A percentile compares a stretch with the other conserved stretches of the same genome.
Evolutionary conservation across 2,113 vertebrate genomes (phyloP).

Genomic region (Caloenas nicobarica): DNA sequence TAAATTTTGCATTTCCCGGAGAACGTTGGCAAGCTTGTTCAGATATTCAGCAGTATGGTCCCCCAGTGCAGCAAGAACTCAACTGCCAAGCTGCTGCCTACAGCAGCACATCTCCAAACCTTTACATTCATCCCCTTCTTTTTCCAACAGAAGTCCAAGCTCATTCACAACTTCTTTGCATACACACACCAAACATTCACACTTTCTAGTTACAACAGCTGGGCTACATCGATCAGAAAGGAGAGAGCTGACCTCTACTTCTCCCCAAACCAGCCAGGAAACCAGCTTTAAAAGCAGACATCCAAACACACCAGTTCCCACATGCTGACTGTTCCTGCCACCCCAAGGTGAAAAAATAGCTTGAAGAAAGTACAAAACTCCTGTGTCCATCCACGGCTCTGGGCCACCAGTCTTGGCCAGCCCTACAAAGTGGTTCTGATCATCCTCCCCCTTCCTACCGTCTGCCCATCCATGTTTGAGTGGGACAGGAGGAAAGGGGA

Average conservation of each 20-base stretch:
- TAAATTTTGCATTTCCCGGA: neutral
- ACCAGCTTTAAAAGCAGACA: neutral
- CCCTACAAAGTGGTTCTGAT: rapidly evolving
- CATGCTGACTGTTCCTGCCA: neutral
- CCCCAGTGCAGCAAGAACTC: neutral
- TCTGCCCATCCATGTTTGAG: neutral
- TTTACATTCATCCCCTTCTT: neutral
- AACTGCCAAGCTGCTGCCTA: neutral
- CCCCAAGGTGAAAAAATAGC: neutral
- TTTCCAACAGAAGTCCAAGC: neutral
- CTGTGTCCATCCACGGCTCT: rapidly evolving
- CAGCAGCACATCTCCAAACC: neutral
- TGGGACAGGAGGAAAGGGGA: neutral
- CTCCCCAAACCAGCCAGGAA: neutral
- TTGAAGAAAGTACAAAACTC: neutral
- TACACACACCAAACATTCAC: neutral
- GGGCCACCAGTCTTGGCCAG: neutral
- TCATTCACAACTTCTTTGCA: neutral
- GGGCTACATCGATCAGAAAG: neutral
- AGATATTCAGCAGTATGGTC: neutral
- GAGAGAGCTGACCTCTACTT: neutral
- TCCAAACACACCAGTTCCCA: neutral
- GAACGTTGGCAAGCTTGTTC: neutral
- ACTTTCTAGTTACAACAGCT: neutral
- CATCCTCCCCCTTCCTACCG: neutral